These are phyloP conservation scores for Hesperophylax magnus DNA, from an alignment of 1,140 invertebrate genomes.

Conservation along the genomic window DNA sequence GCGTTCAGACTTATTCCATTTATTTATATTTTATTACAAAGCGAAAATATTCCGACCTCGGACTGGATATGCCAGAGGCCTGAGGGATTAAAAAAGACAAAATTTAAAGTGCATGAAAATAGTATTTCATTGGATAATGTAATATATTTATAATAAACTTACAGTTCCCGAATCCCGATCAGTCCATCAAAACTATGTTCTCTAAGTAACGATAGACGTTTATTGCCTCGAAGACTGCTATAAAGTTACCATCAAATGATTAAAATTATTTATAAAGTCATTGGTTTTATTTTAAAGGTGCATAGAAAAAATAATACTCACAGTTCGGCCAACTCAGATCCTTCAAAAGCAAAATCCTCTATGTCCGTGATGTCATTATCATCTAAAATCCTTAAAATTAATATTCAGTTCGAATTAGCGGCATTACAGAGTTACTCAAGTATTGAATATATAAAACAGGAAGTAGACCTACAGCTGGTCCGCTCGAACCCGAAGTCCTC, in stretches of 20 bases:
- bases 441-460: not conserved
- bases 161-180: conserved; percentile 53
- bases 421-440: not conserved
- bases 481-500: conserved; percentile 45
- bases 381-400: conserved; percentile 69
- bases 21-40: no score
- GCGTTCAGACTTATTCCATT: no score
- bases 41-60: no score
- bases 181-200: conserved; percentile 51
- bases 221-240: conserved; percentile 52
- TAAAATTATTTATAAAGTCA: no score
- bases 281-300: not conserved
- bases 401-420: not conserved
- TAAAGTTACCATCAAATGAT: not conserved
- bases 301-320: conserved; percentile 67
- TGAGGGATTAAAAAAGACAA: no score
- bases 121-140: no score
- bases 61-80: no score
- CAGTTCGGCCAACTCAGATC: conserved; percentile 77
- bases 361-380: conserved; percentile 76
- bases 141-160: no score
- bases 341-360: conserved; percentile 75
- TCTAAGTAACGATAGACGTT: conserved; percentile 37
- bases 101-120: no score
- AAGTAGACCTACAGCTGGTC: conserved; percentile 51